phyloP scores from a whole-genome alignment of 2,888 invertebrate genomes.

The Eremobia ochroleuca region DNA sequence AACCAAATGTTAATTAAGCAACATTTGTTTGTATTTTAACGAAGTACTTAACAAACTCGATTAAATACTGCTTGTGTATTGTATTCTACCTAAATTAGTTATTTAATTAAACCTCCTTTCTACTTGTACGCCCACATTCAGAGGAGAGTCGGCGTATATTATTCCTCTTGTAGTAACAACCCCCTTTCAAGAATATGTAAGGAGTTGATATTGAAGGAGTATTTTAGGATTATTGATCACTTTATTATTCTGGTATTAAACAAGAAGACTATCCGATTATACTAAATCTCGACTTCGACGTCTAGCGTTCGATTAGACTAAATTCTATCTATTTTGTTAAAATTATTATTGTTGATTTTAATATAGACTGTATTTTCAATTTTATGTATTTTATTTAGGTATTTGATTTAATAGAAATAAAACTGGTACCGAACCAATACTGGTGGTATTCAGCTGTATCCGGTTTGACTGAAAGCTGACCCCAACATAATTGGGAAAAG shows the following conservation, averaged over 20 bases:
- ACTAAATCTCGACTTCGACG: too few relatives aligned
- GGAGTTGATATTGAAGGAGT: neutral
- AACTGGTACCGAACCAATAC: too few relatives aligned
- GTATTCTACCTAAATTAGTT: neutral
- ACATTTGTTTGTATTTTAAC: slow-evolving; percentile 23
- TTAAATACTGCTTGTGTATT: neutral
- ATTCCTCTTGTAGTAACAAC: slow-evolving; percentile 24
- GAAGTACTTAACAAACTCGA: neutral
- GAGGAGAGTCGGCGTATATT: neutral
- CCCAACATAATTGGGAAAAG: too few relatives aligned
- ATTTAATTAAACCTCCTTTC: slow-evolving; percentile 1
- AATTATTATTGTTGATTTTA: too few relatives aligned
- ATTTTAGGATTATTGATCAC: neutral
- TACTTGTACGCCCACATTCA: slow-evolving; percentile 10
- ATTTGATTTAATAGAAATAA: neutral
- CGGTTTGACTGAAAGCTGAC: too few relatives aligned
- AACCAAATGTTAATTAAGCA: neutral
- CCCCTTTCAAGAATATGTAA: neutral
- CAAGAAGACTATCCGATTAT: neutral
- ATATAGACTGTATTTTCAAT: too few relatives aligned
- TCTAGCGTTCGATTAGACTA: neutral
- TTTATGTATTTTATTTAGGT: neutral
- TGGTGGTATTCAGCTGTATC: too few relatives aligned
- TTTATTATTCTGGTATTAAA: neutral
- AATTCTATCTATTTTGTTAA: too few relatives aligned